Evolutionary conservation across 2,113 vertebrate genomes (phyloP).

Genomic region (Halichoeres trimaculatus): DNA sequence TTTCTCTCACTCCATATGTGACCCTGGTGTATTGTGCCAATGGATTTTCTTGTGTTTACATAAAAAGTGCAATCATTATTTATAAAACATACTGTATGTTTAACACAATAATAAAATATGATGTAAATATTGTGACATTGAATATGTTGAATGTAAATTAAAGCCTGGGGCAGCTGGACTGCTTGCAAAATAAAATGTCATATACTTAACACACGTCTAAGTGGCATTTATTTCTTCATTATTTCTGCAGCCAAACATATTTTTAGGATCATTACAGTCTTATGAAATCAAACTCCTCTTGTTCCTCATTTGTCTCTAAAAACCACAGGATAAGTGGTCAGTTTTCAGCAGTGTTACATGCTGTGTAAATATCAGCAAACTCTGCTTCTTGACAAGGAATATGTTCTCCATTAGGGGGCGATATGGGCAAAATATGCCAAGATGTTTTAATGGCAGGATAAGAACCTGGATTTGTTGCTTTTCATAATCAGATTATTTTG

Average conservation of each 20-base stretch:
- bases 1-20: neutral
- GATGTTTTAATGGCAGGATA: no score
- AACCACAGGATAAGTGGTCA: no score
- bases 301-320: neutral
- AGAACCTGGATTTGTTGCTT: no score
- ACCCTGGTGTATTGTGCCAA: neutral
- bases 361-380: no score
- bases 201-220: neutral
- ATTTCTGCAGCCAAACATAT: neutral
- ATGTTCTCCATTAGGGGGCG: no score
- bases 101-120: conserved; percentile 23
- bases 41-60: conserved; percentile 43
- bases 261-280: no score
- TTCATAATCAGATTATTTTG: no score
- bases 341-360: no score
- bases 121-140: conserved; percentile 36
- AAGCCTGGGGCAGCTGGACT: conserved; percentile 62
- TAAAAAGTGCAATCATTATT: conserved; percentile 17
- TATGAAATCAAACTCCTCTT: no score
- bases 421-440: no score
- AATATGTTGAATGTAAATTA: conserved; percentile 26
- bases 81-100: neutral
- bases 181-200: conserved; percentile 56
- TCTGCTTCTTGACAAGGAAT: no score
- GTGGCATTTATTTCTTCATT: neutral